Evolutionary conservation across 2,888 invertebrate genomes (phyloP), one percentile per base, ranked within the genome.

Genomic region (Cryptophagus acutangulus): DNA sequence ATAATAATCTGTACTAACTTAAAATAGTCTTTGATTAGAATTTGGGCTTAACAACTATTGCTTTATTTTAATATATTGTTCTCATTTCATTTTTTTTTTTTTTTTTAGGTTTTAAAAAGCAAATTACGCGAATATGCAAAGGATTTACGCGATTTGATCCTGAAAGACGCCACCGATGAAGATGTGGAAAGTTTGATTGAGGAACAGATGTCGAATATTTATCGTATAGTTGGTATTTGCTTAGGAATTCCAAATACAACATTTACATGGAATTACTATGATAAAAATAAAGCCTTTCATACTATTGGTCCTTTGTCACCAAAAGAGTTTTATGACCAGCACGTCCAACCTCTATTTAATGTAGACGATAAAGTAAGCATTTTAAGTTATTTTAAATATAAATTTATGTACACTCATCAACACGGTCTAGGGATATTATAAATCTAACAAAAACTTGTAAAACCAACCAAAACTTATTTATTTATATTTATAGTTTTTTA

Each of bases 191-290:
- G 57, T 6, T 72, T 77, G 37, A 84, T 90, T 45, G 65, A 76
- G 43, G 72, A 76, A 10, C 87, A 89, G 69, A 84, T 89, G 76
- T 71, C 72, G 1, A 76, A 84, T 56, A 78, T 93, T 13, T 91
- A 58, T 82, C 78, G 86, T 55, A 81, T 93, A 37, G 81, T 89
- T 35, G 84, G 83, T 18, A 89, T 91, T 39, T 91, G 90, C 58
- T 68, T 93, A 46, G 90, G 88, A 18, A 80, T 86, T 15, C 92
- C 93, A 1, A 79, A 82, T 25, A 79, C 83, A 46, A 81, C 76
- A 14, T 85, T 93, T 62, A 83, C 78, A 1, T 92, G 85, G 79
- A 87, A 86, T 56, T 93, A 82, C 68, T 89, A 89, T 66, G 88
- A 86, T 62, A 91, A 90, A 63, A 74, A 75, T 17, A 90, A 90